These are phyloP conservation scores for Erethizon dorsatum DNA, from an alignment of 2,797 vertebrate species.

Conservation along the genomic window DNA sequence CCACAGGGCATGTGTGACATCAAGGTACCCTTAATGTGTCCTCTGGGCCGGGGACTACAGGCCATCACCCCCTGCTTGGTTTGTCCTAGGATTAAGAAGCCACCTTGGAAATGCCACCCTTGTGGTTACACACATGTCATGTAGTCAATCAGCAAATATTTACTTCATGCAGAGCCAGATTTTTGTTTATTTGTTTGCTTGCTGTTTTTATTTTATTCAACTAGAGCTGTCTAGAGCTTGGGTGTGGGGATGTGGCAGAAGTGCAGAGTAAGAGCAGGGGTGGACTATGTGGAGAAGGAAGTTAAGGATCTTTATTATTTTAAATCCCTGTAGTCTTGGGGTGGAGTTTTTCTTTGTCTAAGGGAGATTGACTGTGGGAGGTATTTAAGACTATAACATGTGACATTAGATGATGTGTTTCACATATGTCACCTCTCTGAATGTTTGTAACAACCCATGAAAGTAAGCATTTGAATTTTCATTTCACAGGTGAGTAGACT, in stretches of 20 bases:
- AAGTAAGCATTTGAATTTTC: background rate
- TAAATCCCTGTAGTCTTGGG: background rate
- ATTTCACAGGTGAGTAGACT: background rate
- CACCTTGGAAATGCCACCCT: background rate
- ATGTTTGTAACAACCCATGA: background rate
- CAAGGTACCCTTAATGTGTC: background rate
- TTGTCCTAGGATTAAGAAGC: background rate
- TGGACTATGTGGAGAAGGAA: background rate
- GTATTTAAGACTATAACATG: background rate
- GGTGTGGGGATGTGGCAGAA: background rate
- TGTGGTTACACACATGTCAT: background rate
- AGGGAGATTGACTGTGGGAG: background rate
- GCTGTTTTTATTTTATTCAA: background rate
- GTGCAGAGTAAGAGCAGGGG: background rate
- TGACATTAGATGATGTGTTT: background rate
- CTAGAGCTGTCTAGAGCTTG: background rate
- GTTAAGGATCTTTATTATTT: background rate
- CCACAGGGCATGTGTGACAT: background rate
- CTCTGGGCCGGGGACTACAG: background rate
- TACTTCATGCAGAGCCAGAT: background rate
- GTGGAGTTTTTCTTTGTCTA: background rate
- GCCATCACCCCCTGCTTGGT: background rate
- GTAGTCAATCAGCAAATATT: background rate
- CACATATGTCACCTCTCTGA: background rate
- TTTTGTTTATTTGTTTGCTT: background rate